A percentile compares a stretch with the other conserved stretches of the same genome.
Conservation (phyloP, 2,113 vertebrate species). For the human region DNA sequence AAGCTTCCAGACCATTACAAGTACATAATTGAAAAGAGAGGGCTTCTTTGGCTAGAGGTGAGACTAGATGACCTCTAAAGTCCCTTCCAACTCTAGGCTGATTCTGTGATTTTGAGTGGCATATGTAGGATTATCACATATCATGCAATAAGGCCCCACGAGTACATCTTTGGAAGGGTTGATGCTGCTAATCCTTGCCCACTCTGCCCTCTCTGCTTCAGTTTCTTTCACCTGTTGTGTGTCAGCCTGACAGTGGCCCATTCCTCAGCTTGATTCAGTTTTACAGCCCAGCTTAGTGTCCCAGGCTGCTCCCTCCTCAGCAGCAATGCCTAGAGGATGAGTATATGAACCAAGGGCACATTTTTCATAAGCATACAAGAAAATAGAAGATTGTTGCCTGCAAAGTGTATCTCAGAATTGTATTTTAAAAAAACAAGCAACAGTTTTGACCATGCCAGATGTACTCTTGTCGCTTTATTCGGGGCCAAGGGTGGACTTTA, state of each 20-base stretch:
- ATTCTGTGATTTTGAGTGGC: slow-evolving; percentile 51
- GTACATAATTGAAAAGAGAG: slow-evolving; percentile 25
- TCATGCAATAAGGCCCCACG: slow-evolving; percentile 41
- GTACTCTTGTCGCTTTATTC: neutral
- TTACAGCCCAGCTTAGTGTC: neutral
- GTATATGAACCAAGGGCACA: slow-evolving; percentile 12
- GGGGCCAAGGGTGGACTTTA: neutral
- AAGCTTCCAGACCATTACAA: slow-evolving; percentile 19
- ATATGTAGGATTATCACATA: slow-evolving; percentile 61
- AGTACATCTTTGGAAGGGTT: slow-evolving; percentile 54
- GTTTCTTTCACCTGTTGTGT: slow-evolving; percentile 53
- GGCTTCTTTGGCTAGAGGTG: neutral
- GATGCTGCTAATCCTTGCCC: slow-evolving; percentile 36
- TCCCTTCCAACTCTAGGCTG: slow-evolving; percentile 34
- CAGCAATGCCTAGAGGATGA: neutral
- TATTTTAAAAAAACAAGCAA: neutral
- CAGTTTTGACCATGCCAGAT: neutral
- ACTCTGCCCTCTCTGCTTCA: slow-evolving; percentile 22
- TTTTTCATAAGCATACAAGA: slow-evolving; percentile 30
- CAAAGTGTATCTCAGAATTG: neutral
- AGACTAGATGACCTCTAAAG: slow-evolving; percentile 46
- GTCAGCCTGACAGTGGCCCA: neutral
- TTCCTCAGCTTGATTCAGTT: neutral
- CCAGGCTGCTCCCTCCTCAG: slow-evolving; percentile 12
- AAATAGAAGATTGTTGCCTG: slow-evolving; percentile 15